These are phyloP conservation scores for Orientallactaga bullata DNA, from an alignment of 2,113 vertebrate species.

Conservation along the genomic window DNA sequence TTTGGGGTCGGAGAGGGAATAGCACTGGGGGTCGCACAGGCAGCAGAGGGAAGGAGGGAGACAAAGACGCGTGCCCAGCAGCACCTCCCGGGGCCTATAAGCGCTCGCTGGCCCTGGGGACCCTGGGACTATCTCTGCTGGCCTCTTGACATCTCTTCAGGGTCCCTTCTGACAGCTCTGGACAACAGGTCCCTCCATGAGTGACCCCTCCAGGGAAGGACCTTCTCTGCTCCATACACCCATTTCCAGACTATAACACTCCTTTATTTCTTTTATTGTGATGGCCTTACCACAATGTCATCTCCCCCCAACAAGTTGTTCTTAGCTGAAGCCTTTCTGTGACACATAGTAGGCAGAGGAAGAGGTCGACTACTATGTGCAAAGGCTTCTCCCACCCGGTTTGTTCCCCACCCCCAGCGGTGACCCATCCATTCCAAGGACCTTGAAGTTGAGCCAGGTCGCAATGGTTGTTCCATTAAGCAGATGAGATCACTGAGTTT, in stretches of 20 bases:
- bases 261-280: background rate
- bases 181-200: background rate
- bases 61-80: conserved; percentile 70
- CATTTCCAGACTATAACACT: background rate
- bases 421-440: background rate
- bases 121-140: background rate
- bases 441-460: background rate
- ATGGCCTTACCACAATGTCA: conserved; percentile 56
- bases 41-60: background rate
- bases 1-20: conserved; percentile 60
- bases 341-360: background rate
- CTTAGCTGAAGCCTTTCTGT: conserved; percentile 35
- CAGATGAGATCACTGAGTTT: conserved; percentile 4
- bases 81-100: background rate
- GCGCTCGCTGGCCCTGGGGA: background rate
- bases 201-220: conserved; percentile 14
- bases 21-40: conserved; percentile 54
- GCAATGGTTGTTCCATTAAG: background rate
- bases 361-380: conserved; percentile 40
- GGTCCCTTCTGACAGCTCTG: background rate
- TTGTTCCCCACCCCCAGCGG: background rate
- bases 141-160: background rate
- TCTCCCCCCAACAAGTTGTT: conserved; percentile 70
- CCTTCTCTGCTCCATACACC: background rate
- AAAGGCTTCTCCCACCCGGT: background rate